Evolutionary conservation across 2,113 vertebrate genomes (phyloP), one percentile per base, ranked within the genome.

Genomic region (Mesembrinibis cayennensis): DNA sequence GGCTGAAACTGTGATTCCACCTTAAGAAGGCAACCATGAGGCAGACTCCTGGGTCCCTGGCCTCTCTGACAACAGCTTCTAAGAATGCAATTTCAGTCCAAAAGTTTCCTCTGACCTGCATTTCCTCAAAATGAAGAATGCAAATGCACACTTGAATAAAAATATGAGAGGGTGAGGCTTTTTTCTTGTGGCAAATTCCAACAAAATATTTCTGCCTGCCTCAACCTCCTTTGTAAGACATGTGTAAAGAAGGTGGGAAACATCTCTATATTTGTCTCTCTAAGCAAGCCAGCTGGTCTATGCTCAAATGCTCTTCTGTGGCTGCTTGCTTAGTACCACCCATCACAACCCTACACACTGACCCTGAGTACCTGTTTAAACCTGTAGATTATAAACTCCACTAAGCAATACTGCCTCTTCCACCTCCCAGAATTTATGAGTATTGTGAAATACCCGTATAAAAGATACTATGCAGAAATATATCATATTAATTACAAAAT

Each of bases 91-190:
- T 61, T 67, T 90, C 53, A 80, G 45, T 72, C 74, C 74, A 58
- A 20, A 88, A 95, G 26, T 83, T 93, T 89, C 36, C 63, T 91
- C 70, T 66, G 44, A 82, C 50, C 63, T 55, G 25, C 17, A 49
- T 90, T 88, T 95, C 74, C 38, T 84, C 82, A 91, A 95, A 95
- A 86, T 18, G 61, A 83, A 87, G 79, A 92, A 90, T 16, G 18
- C 22, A 81, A 83, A 81, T 34, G 21, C 18, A 70, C 13, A 50
- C 58, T 90, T 74, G 47, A 71, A 55, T 65, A 77, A 83, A 88
- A 80, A 73, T 38, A 72, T 38, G 26, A 74, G 34, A 78, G 34
- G 36, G 44, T 13, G 18, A 95, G 34, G 40, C 5, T 19, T 45
- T 92, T 81, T 66, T 62, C 56, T 42, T 81, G 47, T 32, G 34